Evolutionary conservation across 92 coral and sea anemone genomes (phyloP).

Genomic region (Epizoanthus ramosus): DNA sequence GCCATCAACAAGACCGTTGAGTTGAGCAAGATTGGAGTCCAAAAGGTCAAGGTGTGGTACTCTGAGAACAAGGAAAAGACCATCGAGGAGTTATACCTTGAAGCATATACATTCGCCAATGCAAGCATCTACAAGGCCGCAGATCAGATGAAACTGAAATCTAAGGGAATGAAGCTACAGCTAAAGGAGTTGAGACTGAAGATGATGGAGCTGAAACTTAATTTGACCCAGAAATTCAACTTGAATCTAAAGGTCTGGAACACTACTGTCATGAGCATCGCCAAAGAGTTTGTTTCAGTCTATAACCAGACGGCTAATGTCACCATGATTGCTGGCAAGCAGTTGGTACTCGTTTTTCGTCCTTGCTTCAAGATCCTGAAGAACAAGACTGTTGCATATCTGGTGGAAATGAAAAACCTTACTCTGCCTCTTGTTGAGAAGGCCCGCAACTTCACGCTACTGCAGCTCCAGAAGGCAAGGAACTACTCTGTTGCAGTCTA

Average conservation of each 20-base stretch:
- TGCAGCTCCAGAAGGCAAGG: conserved; percentile 56
- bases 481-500: conserved; percentile 55
- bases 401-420: conserved; percentile 51
- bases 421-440: conserved; percentile 63
- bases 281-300: conserved; percentile 60
- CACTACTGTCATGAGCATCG: conserved; percentile 65
- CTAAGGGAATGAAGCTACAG: conserved; percentile 23
- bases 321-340: conserved; percentile 66
- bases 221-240: conserved; percentile 47
- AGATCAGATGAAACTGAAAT: conserved; percentile 20
- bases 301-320: conserved; percentile 76
- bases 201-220: conserved; percentile 41
- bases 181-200: conserved; percentile 23
- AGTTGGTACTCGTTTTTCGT: conserved; percentile 63
- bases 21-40: conserved; percentile 50
- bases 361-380: conserved; percentile 64
- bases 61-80: conserved; percentile 83
- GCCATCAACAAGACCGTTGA: conserved; percentile 55
- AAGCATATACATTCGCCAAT: conserved; percentile 52
- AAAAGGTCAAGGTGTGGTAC: conserved; percentile 74
- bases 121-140: conserved; percentile 20
- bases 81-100: conserved; percentile 66
- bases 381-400: conserved; percentile 59
- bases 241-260: conserved; percentile 47
- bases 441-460: conserved; percentile 60